Evolutionary conservation across 2,888 invertebrate species (phyloP).

Genomic region (Pseudoips prasinana): DNA sequence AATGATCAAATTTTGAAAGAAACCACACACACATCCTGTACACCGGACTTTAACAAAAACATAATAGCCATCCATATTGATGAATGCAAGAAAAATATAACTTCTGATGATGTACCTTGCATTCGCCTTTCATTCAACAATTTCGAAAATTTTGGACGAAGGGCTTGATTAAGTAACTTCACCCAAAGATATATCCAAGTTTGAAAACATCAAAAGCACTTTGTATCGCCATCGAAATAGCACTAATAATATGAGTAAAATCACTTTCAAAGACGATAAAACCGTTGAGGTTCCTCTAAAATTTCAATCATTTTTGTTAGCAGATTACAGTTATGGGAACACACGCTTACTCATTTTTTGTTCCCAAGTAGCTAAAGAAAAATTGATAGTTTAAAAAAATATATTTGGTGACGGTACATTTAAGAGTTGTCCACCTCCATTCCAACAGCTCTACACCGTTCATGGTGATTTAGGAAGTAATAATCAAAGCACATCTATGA

Average conservation of each 20-base stretch:
- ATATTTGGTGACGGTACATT: constrained; percentile 11
- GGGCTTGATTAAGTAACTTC: constrained; percentile 4
- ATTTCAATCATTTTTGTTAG: constrained; percentile 7
- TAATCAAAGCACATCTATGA: constrained; percentile 7
- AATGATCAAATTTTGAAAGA: constrained; percentile 9
- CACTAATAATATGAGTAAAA: constrained; percentile 3
- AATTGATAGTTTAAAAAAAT: constrained; percentile 8
- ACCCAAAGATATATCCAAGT: constrained; percentile 5
- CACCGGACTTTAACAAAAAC: constrained; percentile 6
- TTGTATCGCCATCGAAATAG: constrained; percentile 6
- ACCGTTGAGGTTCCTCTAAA: constrained; percentile 5
- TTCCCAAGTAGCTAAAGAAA: constrained; percentile 7
- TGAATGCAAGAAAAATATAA: constrained; percentile 10
- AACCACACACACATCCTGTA: constrained; percentile 8
- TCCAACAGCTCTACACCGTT: constrained; percentile 11
- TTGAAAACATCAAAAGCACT: constrained; percentile 6
- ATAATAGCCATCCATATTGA: constrained; percentile 7
- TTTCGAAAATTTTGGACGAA: constrained; percentile 11
- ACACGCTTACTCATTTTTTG: constrained; percentile 9
- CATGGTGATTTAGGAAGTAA: constrained; percentile 15
- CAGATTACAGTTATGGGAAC: constrained; percentile 8
- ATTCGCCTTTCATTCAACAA: constrained; percentile 6
- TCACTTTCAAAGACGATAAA: constrained; percentile 5
- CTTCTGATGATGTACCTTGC: constrained; percentile 10
- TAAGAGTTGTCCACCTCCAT: constrained; percentile 8